A percentile compares a stretch with the other conserved stretches of the same genome.
phyloP scores from a whole-genome alignment of 2,888 invertebrate species.

The Folsomia manolachei region DNA sequence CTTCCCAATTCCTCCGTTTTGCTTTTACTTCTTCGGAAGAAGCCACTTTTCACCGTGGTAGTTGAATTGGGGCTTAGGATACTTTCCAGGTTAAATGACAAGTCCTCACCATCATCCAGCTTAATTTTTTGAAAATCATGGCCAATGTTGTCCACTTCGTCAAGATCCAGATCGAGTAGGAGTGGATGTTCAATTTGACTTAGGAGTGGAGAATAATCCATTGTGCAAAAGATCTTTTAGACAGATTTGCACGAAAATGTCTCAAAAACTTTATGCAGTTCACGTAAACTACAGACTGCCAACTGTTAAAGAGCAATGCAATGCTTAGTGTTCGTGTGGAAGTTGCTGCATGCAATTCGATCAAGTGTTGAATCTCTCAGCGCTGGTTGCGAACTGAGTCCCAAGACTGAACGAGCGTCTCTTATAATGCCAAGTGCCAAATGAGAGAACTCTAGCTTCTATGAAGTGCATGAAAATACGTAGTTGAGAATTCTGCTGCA shows the following conservation, averaged over 20 bases:
- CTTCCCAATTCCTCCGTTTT: background rate
- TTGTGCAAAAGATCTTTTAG: background rate
- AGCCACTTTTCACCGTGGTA: background rate
- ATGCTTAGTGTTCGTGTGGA: too few species aligned
- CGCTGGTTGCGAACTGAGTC: background rate
- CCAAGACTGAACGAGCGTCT: background rate
- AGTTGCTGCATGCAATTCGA: too few species aligned
- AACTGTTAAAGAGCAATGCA: too few species aligned
- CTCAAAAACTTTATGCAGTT: too few species aligned
- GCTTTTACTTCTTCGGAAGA: constrained; percentile 5
- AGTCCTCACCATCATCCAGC: background rate
- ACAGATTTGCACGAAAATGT: background rate
- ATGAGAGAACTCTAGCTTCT: too few species aligned
- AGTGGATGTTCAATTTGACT: background rate
- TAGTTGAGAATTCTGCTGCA: too few species aligned
- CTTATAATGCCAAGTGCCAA: too few species aligned
- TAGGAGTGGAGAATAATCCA: constrained; percentile 8
- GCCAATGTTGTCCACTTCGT: background rate
- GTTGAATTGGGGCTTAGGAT: background rate
- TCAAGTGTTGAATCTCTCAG: too few species aligned
- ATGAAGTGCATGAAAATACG: too few species aligned
- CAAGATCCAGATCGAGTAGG: constrained; percentile 2
- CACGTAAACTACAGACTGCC: too few species aligned
- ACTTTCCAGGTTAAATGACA: background rate
- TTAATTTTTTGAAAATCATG: constrained; percentile 6